Evolutionary conservation across 2,888 invertebrate genomes (phyloP).

Genomic region (Amphimallon solstitiale): DNA sequence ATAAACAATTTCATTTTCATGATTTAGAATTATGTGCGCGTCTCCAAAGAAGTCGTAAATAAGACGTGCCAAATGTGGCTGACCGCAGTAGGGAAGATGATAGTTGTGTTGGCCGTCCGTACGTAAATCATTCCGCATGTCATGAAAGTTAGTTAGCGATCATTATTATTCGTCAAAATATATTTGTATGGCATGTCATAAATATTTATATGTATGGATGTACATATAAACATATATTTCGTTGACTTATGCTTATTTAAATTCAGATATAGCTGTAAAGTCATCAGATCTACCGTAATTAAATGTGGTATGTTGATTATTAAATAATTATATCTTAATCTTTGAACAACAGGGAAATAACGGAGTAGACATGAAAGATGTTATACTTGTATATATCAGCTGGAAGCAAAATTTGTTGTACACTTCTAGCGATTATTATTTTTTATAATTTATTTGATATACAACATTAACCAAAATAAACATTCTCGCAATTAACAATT

Average conservation of each 20-base stretch:
- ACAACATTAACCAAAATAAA: too few species aligned
- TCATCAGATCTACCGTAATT: conserved; percentile 6
- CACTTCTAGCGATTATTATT: too few species aligned
- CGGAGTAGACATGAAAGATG: conserved; percentile 7
- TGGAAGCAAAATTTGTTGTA: not conserved
- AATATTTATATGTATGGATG: conserved; percentile 11
- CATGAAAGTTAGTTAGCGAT: conserved; percentile 25
- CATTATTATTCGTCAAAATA: conserved; percentile 30
- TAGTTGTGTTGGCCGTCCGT: conserved; percentile 1
- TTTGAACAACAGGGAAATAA: conserved; percentile 2
- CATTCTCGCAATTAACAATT: too few species aligned
- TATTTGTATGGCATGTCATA: conserved; percentile 23
- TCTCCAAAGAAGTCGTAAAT: conserved; percentile 19
- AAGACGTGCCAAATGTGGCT: conserved; percentile 12
- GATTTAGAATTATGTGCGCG: conserved; percentile 2
- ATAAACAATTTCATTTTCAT: conserved; percentile 7
- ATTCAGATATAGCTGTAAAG: conserved; percentile 1
- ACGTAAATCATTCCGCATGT: conserved; percentile 22
- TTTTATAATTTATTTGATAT: too few species aligned
- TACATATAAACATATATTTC: not conserved
- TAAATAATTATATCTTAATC: conserved; percentile 24
- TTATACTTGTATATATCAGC: not conserved
- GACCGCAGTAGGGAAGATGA: conserved; percentile 1
- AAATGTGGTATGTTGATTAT: conserved; percentile 27
- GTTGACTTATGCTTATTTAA: not conserved